phyloP scores from a whole-genome alignment of 92 coral and sea anemone genomes.

The Metridium senile region DNA sequence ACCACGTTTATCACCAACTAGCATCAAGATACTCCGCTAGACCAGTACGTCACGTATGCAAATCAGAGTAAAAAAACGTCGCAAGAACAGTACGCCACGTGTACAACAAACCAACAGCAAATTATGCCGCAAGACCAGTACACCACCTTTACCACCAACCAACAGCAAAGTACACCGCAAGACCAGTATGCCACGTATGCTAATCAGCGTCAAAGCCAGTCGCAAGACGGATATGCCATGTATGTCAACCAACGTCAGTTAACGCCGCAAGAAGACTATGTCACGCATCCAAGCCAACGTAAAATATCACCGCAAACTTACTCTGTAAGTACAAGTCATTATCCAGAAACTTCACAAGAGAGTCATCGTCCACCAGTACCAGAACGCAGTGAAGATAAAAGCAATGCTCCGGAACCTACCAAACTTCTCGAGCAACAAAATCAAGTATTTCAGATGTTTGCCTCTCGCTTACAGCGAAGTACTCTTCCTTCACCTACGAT shows the following conservation, averaged over 20 bases:
- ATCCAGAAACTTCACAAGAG: too few relatives aligned
- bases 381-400: too few relatives aligned
- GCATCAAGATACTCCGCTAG: neutral
- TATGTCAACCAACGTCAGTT: neutral
- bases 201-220: neutral
- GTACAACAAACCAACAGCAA: neutral
- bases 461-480: too few relatives aligned
- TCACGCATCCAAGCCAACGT: neutral
- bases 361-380: too few relatives aligned
- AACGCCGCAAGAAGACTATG: neutral
- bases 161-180: neutral
- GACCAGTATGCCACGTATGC: neutral
- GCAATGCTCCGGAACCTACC: too few relatives aligned
- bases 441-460: too few relatives aligned
- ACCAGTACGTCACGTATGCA: neutral
- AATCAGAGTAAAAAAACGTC: neutral
- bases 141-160: neutral
- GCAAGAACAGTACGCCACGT: neutral
- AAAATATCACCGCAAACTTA: neutral
- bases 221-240: neutral
- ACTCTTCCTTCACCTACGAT: too few relatives aligned
- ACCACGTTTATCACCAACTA: neutral
- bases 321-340: too few relatives aligned
- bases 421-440: too few relatives aligned
- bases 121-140: neutral